Evolutionary conservation across 2,797 vertebrate species (phyloP), one percentile per base, ranked within the genome.

Genomic region (Gymnoscopelus braueri): DNA sequence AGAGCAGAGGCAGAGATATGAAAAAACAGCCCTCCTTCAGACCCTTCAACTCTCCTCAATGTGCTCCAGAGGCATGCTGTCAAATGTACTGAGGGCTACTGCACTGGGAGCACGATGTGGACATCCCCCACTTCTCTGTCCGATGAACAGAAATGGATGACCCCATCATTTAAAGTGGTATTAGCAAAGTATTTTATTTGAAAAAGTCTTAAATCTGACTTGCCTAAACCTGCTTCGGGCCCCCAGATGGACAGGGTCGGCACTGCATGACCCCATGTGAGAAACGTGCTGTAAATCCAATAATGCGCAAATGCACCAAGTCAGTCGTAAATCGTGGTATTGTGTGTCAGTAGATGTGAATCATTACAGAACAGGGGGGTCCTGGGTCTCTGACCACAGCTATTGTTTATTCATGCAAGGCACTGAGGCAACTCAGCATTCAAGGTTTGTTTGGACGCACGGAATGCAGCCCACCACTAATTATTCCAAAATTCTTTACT

Each of bases 391-490:
- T 78, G 82, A 86, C 80, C 79, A 74, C 69, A 86, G 80, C 81
- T 74, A 85, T 86, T 89, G 92, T 92, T 92, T 87, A 88, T 90
- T 94, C 90, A 89, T 82, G 71, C 83, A 59, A 74, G 57, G 77
- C 77, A 84, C 71, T 82, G 84, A 88, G 73, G 85, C 75, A 82
- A 81, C 80, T 74, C 85, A 79, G 71, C 67, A 81, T 87, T 81
- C 76, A 75, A 81, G 74, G 84, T 88, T 87, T 87, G 86, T 85
- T 70, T 15, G 77, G 65, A 84, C 80, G 75, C 60, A 79, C 23
- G 62, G 67, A 83, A 75, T 71, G 61, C 66, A 68, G 19, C 60
- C 72, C 78, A 78, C 71, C 60, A 56, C 87, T 86, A 87, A 88
- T 79, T 86, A 79, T 89, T 83, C 66, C 79, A 57, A 74, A 84